Conservation (phyloP, 1,140 invertebrate genomes). For the Brachionus sp. region DNA sequence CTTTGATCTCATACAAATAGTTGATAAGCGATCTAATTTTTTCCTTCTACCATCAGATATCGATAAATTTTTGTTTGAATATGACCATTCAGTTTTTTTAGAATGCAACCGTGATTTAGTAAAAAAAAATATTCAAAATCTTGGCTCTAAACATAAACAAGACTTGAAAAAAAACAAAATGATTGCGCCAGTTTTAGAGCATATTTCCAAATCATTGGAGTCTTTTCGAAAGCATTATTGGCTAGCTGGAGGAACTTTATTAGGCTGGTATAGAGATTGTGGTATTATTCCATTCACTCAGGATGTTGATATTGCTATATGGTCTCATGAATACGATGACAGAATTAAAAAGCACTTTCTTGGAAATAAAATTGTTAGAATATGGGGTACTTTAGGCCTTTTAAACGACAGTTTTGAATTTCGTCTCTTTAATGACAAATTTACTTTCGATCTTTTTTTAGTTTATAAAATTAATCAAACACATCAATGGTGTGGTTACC, state of each 20-base stretch:
- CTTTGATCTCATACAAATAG: background rate
- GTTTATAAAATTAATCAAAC: constrained; percentile 10
- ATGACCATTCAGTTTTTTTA: constrained; percentile 12
- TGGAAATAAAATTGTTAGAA: constrained; percentile 9
- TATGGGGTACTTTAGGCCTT: constrained; percentile 25
- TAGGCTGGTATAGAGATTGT: constrained; percentile 40
- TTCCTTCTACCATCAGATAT: constrained; percentile 12
- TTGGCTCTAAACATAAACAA: constrained; percentile 1
- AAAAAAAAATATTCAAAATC: background rate
- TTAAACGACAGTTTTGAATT: constrained; percentile 32
- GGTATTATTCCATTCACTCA: constrained; percentile 32
- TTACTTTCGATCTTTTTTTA: constrained; percentile 29
- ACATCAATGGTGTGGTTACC: constrained; percentile 36
- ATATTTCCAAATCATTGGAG: constrained; percentile 5
- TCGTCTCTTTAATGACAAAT: constrained; percentile 25
- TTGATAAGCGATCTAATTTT: background rate
- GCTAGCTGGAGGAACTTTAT: constrained; percentile 24
- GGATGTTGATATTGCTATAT: constrained; percentile 30
- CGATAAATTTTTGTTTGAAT: constrained; percentile 21
- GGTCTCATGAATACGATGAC: constrained; percentile 2
- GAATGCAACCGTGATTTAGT: constrained; percentile 16
- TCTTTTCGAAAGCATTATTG: constrained; percentile 25
- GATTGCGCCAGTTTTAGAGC: background rate
- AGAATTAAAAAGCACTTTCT: constrained; percentile 29
- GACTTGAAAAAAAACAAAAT: background rate